Evolutionary conservation across 2,797 vertebrate genomes (phyloP).

Genomic region (Decapterus maruadsi): DNA sequence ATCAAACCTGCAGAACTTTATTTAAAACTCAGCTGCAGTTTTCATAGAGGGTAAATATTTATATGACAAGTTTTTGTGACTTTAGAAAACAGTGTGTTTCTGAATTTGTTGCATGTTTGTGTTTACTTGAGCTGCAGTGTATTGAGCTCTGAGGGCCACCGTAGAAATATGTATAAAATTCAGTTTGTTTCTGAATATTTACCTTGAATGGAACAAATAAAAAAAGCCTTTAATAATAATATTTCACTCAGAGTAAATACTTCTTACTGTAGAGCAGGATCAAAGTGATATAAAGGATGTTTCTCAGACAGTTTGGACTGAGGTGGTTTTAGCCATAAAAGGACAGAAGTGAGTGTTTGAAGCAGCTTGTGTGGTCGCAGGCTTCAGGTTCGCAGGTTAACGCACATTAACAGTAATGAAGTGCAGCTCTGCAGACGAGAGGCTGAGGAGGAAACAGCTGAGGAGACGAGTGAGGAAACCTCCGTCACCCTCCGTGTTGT

Average conservation of each 20-base stretch:
- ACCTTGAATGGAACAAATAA: not conserved
- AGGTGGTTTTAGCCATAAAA: not conserved
- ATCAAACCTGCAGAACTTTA: not conserved
- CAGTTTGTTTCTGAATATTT: not conserved
- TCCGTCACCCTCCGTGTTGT: not conserved
- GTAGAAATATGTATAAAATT: too few species aligned
- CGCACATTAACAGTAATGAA: not conserved
- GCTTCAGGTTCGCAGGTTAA: not conserved
- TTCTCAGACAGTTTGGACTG: not conserved
- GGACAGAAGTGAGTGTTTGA: not conserved
- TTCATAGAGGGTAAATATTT: not conserved
- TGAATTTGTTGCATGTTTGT: too few species aligned
- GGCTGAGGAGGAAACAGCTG: slow-evolving; percentile 23
- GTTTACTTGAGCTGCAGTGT: too few species aligned
- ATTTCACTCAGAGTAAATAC: too few species aligned
- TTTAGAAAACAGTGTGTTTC: too few species aligned
- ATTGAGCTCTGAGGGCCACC: too few species aligned
- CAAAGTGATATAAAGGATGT: not conserved
- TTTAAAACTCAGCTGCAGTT: too few species aligned
- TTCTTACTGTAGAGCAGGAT: not conserved
- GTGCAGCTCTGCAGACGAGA: not conserved
- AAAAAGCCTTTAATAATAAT: too few species aligned
- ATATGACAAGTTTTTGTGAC: not conserved
- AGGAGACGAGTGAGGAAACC: not conserved
- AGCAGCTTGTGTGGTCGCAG: not conserved